These are phyloP conservation scores for Esox masquinongy DNA, from an alignment of 2,797 vertebrate species.

Conservation along the genomic window DNA sequence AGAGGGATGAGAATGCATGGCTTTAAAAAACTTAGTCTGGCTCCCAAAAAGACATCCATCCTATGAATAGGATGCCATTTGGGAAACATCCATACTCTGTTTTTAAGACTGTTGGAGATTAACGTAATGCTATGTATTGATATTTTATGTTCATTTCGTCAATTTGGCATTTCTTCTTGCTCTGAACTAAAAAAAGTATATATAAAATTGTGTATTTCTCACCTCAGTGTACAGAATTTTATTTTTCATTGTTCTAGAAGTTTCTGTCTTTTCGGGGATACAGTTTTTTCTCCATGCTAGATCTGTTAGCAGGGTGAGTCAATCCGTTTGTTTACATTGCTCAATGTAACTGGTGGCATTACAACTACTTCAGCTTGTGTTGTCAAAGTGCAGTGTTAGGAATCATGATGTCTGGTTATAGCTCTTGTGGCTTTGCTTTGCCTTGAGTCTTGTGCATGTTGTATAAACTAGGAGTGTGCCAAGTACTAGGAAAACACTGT, in stretches of 20 bases:
- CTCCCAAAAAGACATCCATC: neutral
- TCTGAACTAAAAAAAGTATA: constrained; percentile 24
- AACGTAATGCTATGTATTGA: constrained; percentile 55
- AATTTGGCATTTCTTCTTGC: constrained; percentile 46
- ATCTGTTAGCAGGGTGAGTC: neutral
- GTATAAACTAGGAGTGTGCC: too few relatives aligned
- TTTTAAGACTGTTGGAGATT: constrained; percentile 41
- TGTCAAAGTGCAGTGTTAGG: neutral
- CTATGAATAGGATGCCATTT: too few relatives aligned
- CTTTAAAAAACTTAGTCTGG: constrained; percentile 30
- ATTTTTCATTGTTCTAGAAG: neutral
- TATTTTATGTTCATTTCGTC: constrained; percentile 54
- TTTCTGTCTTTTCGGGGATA: neutral
- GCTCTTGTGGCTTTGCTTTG: constrained; percentile 25
- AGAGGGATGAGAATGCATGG: constrained; percentile 31
- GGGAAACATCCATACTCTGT: neutral
- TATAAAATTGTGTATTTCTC: constrained; percentile 22
- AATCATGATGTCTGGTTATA: constrained; percentile 15
- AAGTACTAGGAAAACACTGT: too few relatives aligned
- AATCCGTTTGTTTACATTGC: neutral
- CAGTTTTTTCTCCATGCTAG: neutral
- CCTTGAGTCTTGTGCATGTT: constrained; percentile 55
- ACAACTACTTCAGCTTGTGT: neutral
- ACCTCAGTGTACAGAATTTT: neutral
- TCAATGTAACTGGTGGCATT: neutral